phyloP scores from a whole-genome alignment of 2,113 vertebrate genomes.

The Charadrius vociferus region DNA sequence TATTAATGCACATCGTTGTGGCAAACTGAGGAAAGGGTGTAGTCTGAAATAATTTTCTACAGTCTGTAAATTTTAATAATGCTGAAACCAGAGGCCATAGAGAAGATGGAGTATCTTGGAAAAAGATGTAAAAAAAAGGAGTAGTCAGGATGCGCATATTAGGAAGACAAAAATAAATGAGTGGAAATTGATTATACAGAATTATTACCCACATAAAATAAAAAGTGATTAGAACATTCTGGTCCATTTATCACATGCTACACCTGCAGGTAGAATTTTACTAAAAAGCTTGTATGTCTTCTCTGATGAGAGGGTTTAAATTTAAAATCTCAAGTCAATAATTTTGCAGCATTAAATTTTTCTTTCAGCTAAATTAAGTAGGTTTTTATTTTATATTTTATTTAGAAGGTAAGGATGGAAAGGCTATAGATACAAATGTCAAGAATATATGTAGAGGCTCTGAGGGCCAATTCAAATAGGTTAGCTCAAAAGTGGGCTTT shows the following conservation, averaged over 20 bases:
- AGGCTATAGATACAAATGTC: neutral
- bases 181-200: slow-evolving; percentile 1
- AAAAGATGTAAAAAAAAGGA: neutral
- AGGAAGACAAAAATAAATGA: neutral
- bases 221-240: neutral
- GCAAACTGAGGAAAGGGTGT: neutral
- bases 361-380: slow-evolving; percentile 18
- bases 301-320: neutral
- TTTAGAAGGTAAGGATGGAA: neutral
- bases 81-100: neutral
- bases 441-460: neutral
- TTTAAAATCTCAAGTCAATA: slow-evolving; percentile 33
- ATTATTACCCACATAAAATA: slow-evolving; percentile 35
- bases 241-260: neutral
- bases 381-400: neutral
- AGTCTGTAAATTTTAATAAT: slow-evolving; percentile 18
- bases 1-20: neutral
- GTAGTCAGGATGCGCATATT: neutral
- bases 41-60: neutral
- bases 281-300: neutral
- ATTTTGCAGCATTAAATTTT: slow-evolving; percentile 11
- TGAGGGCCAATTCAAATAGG: neutral
- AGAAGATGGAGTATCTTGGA: neutral
- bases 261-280: neutral
- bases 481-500: neutral